phyloP scores from a whole-genome alignment of 1,140 invertebrate species.

The Pseudachorutes palmiensis region DNA sequence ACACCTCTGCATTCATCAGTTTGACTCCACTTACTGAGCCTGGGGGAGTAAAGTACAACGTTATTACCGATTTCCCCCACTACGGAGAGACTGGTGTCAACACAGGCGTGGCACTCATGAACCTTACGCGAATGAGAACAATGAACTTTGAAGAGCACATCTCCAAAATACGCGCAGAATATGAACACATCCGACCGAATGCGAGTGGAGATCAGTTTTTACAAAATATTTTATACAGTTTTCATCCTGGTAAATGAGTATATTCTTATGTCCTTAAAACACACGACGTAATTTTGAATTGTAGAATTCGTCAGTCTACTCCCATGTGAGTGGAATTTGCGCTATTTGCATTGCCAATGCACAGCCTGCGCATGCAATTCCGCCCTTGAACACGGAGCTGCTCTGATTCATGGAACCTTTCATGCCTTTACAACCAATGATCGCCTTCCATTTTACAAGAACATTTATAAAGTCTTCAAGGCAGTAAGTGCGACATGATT shows the following conservation, averaged over 20 bases:
- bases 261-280: neutral
- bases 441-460: neutral
- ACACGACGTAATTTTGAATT: neutral
- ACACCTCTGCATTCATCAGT: too few species aligned
- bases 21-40: too few species aligned
- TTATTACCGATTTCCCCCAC: neutral
- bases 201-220: neutral
- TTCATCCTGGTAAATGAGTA: slow-evolving; percentile 1
- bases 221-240: slow-evolving; percentile 9
- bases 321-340: neutral
- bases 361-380: neutral
- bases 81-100: neutral
- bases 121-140: slow-evolving; percentile 3
- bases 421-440: neutral
- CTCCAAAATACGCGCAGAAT: neutral
- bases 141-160: neutral
- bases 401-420: neutral
- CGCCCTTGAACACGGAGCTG: neutral
- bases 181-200: neutral
- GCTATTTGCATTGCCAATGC: neutral
- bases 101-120: slow-evolving; percentile 3
- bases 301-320: neutral
- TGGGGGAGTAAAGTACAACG: neutral
- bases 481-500: too few species aligned
- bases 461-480: neutral